phyloP scores from a whole-genome alignment of 2,888 invertebrate genomes.

The Agrochola lychnidis region DNA sequence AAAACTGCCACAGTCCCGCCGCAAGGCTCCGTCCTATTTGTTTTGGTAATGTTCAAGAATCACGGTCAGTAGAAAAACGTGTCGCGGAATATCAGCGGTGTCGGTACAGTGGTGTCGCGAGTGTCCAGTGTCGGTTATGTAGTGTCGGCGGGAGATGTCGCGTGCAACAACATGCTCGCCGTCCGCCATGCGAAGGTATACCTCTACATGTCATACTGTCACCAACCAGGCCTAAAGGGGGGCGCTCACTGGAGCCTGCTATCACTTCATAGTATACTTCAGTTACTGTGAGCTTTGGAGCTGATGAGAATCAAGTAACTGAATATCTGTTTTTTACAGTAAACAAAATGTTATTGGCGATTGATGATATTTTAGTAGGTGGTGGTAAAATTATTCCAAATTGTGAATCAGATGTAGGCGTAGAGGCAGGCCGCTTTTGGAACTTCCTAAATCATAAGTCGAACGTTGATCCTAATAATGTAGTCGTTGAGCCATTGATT shows the following conservation, averaged over 20 bases:
- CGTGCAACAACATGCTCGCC: slow-evolving; percentile 78
- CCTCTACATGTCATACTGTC: slow-evolving; percentile 23
- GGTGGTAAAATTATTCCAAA: background rate
- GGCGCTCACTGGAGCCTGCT: background rate
- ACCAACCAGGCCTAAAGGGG: background rate
- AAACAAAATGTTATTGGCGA: background rate
- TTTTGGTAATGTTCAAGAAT: slow-evolving; percentile 69
- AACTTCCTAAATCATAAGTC: background rate
- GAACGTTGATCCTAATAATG: slow-evolving; percentile 10
- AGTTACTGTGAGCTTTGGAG: background rate
- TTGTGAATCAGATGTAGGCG: slow-evolving; percentile 16
- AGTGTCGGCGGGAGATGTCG: slow-evolving; percentile 75
- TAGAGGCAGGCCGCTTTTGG: background rate
- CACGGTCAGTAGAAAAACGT: slow-evolving; percentile 61
- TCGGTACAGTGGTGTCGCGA: slow-evolving; percentile 54
- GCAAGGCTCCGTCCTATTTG: slow-evolving; percentile 69
- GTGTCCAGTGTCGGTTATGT: slow-evolving; percentile 63
- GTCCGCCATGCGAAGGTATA: slow-evolving; percentile 84
- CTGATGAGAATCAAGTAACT: background rate
- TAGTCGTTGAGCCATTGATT: background rate
- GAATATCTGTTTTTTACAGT: background rate
- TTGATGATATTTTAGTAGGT: background rate
- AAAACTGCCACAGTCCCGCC: slow-evolving; percentile 68
- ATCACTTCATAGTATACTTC: background rate
- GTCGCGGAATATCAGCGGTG: slow-evolving; percentile 57